A percentile compares a stretch with the other conserved stretches of the same genome.
Evolutionary conservation across 2,113 vertebrate genomes (phyloP).

Genomic region (Rhizomys pruinosus): DNA sequence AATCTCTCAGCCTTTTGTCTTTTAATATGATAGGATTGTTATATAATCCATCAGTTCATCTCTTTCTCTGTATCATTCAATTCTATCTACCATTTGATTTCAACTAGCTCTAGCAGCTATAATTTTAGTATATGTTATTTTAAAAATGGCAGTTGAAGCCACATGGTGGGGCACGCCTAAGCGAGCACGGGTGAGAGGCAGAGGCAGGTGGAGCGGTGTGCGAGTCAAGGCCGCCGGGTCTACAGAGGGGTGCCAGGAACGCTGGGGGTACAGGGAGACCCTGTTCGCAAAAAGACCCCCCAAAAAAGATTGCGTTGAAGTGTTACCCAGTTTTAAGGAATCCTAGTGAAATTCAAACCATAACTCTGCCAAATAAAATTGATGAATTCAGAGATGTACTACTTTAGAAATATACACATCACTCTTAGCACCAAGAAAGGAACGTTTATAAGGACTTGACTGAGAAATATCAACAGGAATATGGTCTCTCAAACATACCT

Average conservation of each 20-base stretch:
- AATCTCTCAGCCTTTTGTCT: background rate
- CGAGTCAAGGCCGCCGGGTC: too few species aligned
- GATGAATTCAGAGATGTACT: slow-evolving; percentile 29
- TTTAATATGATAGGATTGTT: slow-evolving; percentile 2
- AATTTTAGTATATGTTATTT: slow-evolving; percentile 60
- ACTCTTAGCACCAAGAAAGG: background rate
- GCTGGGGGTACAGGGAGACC: too few species aligned
- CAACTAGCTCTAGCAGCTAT: background rate
- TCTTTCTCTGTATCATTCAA: slow-evolving; percentile 40
- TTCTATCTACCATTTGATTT: slow-evolving; percentile 1
- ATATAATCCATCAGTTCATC: background rate
- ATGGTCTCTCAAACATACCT: background rate
- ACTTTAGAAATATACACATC: slow-evolving; percentile 50
- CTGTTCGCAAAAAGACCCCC: too few species aligned
- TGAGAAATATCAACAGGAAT: slow-evolving; percentile 21
- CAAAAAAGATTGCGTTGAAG: too few species aligned
- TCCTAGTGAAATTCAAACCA: slow-evolving; percentile 4
- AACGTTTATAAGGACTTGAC: background rate
- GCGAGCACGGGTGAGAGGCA: too few species aligned
- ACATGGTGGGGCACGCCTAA: too few species aligned
- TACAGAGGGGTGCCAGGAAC: too few species aligned
- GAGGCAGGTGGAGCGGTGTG: too few species aligned
- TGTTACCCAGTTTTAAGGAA: slow-evolving; percentile 20
- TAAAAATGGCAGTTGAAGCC: slow-evolving; percentile 41
- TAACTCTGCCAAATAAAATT: slow-evolving; percentile 57